Base-by-base conservation (phyloP, 2,113 vertebrate species). In the Zonotrichia leucophrys region DNA sequence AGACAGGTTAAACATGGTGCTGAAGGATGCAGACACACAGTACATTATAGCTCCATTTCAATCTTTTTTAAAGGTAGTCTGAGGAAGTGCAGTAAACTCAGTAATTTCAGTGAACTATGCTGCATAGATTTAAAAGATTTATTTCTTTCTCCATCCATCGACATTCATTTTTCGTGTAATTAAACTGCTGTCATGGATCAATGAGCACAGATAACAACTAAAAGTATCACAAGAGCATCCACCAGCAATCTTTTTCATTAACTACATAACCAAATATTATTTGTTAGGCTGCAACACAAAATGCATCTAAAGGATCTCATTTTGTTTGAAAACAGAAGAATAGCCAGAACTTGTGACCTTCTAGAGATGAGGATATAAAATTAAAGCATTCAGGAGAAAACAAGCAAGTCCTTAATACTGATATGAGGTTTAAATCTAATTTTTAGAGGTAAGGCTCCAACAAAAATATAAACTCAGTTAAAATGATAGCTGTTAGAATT, bases 211-310 rank as follows among this genome's bases (percentile, higher is more conserved):
- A 86, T 86, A 95, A 84, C 80, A 91, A 91, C 53, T 79, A 44
- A 42, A 89, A 89, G 62, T 5, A 73, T 19, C 73, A 58, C 0
- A 0, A 72, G 83, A 93, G 68, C 52, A 86, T 83, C 64, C 76
- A 93, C 56, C 35, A 83, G 56, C 50, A 94, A 76, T 62, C 46
- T 86, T 95, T 87, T 78, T 91, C 76, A 80, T 88, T 90, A 90
- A 93, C 79, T 63, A 81, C 69, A 89, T 92, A 95, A 91, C 56
- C 47, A 91, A 96, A 93, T 66, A 70, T 56, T 94, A 72, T 81
- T 92, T 93, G 33, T 78, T 86, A 94, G 44, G 60, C 31, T 87
- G 67, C 75, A 92, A 86, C 20, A 83, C 35, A 83, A 90, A 92
- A 83, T 46, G 41, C 55, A 89, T 89, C n/a, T 84, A 69, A 93